Conservation (phyloP, 64 coral and sea anemone species). For the Trachythela sp. region DNA sequence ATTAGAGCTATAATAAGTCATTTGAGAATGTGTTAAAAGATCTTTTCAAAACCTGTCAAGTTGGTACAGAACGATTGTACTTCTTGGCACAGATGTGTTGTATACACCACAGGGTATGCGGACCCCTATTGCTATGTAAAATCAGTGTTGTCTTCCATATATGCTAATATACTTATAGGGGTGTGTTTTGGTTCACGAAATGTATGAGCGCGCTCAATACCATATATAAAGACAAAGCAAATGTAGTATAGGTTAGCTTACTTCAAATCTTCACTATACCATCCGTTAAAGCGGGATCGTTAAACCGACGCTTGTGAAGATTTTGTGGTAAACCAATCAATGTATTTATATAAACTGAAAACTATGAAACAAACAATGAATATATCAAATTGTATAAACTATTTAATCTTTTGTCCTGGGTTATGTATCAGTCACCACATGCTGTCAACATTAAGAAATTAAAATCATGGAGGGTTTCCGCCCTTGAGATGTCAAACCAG, state of each 20-base stretch:
- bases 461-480: not conserved
- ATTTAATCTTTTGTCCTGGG: not conserved
- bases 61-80: not conserved
- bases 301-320: too few relatives aligned
- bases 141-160: too few relatives aligned
- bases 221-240: too few relatives aligned
- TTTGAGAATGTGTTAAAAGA: conserved; percentile 14
- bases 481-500: not conserved
- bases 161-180: too few relatives aligned
- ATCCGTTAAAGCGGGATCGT: too few relatives aligned
- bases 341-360: too few relatives aligned
- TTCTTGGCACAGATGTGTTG: not conserved
- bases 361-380: not conserved
- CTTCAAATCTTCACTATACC: too few relatives aligned
- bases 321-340: too few relatives aligned
- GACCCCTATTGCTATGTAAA: not conserved
- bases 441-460: conserved; percentile 1
- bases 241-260: too few relatives aligned
- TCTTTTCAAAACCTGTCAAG: not conserved
- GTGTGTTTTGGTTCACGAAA: too few relatives aligned
- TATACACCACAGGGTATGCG: not conserved
- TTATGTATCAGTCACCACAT: not conserved
- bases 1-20: not conserved
- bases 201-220: too few relatives aligned
- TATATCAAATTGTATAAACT: not conserved